Evolutionary conservation across 2,888 invertebrate genomes (phyloP).

Genomic region (Hypsopygia costalis): DNA sequence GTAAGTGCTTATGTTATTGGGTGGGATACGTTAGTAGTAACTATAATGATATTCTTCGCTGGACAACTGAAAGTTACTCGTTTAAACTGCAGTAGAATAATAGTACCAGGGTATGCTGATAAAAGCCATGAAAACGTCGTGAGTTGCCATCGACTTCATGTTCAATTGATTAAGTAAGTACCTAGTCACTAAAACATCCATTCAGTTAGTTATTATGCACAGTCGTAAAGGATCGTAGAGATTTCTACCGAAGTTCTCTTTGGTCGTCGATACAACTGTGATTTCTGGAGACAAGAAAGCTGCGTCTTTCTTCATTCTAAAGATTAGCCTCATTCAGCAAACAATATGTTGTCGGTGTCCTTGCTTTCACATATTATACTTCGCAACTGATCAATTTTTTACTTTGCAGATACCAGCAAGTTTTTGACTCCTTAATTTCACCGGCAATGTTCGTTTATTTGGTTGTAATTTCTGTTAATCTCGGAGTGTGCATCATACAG

Average conservation of each 20-base stretch:
- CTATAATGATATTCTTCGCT: slow-evolving; percentile 56
- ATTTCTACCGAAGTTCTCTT: too few relatives aligned
- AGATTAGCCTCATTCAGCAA: too few relatives aligned
- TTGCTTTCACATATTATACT: too few relatives aligned
- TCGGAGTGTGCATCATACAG: slow-evolving; percentile 53
- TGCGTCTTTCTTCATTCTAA: too few relatives aligned
- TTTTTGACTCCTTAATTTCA: slow-evolving; percentile 48
- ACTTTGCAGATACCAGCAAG: slow-evolving; percentile 28
- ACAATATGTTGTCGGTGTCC: too few relatives aligned
- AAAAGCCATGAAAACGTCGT: slow-evolving; percentile 40
- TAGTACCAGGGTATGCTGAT: slow-evolving; percentile 19
- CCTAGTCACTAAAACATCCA: too few relatives aligned
- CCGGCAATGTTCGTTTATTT: slow-evolving; percentile 56
- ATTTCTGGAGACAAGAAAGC: too few relatives aligned
- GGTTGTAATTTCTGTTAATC: slow-evolving; percentile 46
- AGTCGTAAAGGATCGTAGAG: too few relatives aligned
- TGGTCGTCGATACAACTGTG: too few relatives aligned
- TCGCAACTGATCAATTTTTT: too few relatives aligned
- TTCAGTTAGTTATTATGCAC: too few relatives aligned
- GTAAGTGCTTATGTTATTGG: slow-evolving; percentile 46
- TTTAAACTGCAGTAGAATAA: slow-evolving; percentile 30
- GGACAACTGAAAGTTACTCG: slow-evolving; percentile 51
- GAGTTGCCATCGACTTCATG: slow-evolving; percentile 43
- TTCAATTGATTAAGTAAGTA: slow-evolving; percentile 22
- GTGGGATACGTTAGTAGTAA: slow-evolving; percentile 52